Conservation (phyloP, 2,797 vertebrate species). For the Manis pentadactyla region DNA sequence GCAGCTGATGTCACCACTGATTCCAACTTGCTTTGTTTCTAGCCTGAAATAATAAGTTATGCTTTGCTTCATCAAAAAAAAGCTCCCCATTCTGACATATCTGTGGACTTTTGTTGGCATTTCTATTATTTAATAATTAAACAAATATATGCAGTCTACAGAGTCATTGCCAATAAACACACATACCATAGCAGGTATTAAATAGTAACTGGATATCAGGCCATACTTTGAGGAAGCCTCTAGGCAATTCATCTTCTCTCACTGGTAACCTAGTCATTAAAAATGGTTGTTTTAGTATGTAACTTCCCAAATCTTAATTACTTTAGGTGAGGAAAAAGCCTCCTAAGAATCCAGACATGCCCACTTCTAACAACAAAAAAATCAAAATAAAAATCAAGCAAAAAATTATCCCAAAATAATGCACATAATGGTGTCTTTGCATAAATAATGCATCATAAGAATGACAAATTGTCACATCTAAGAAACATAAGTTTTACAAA, state of each 20-base stretch:
- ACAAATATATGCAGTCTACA: background rate
- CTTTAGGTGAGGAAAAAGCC: background rate
- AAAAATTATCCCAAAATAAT: background rate
- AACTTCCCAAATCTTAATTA: conserved; percentile 15
- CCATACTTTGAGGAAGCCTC: background rate
- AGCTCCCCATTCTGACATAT: conserved; percentile 17
- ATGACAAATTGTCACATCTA: conserved; percentile 25
- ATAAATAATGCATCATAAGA: conserved; percentile 23
- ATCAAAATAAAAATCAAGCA: background rate
- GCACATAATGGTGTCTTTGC: background rate
- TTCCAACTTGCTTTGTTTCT: conserved; percentile 33
- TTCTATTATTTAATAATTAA: conserved; percentile 24
- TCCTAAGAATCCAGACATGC: background rate
- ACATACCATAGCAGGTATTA: background rate
- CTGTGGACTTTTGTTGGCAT: background rate
- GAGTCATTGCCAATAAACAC: conserved; percentile 55
- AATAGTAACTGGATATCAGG: background rate
- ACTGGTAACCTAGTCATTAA: conserved; percentile 48
- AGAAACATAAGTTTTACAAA: background rate
- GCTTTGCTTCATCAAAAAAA: background rate
- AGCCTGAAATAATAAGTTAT: background rate
- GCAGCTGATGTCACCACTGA: background rate
- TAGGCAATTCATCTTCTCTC: conserved; percentile 8
- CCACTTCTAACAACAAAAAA: background rate
- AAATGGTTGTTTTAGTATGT: background rate